These are phyloP conservation scores for Gadus macrocephalus DNA, from an alignment of 2,113 vertebrate species.

Conservation along the genomic window DNA sequence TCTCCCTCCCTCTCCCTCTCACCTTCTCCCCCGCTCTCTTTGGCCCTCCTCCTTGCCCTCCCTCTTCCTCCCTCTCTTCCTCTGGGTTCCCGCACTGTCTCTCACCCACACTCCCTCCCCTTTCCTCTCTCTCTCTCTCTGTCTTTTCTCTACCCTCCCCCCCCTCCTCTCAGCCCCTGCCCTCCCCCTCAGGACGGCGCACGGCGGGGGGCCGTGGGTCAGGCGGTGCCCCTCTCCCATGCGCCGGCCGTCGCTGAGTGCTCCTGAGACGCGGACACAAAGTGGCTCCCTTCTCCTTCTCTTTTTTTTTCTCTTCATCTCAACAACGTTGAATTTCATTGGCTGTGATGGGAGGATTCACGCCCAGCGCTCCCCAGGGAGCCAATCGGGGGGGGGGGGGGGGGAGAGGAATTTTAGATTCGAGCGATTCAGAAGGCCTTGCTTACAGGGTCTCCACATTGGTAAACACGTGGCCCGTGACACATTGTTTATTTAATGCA, in stretches of 20 bases:
- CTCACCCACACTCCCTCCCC: too few relatives aligned
- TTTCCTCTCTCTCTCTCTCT: too few relatives aligned
- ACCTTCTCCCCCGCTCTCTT: too few relatives aligned
- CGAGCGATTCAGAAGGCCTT: slow-evolving; percentile 13
- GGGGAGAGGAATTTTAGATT: slow-evolving; percentile 26
- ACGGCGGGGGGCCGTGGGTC: slow-evolving; percentile 44
- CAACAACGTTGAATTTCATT: slow-evolving; percentile 44
- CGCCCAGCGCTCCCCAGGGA: slow-evolving; percentile 31
- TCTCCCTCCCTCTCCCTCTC: too few relatives aligned
- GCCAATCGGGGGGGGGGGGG: slow-evolving; percentile 23
- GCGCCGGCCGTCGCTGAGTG: slow-evolving; percentile 65
- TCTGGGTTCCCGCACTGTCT: too few relatives aligned
- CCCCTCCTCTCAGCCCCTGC: too few relatives aligned
- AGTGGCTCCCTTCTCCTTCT: slow-evolving; percentile 50
- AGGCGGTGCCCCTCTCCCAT: slow-evolving; percentile 56
- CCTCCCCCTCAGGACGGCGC: slow-evolving; percentile 57
- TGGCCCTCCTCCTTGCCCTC: background rate
- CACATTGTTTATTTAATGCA: background rate
- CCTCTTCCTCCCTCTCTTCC: too few relatives aligned
- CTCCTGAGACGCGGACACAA: slow-evolving; percentile 58
- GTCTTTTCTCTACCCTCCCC: background rate
- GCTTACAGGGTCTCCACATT: slow-evolving; percentile 20
- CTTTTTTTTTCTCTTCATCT: slow-evolving; percentile 20
- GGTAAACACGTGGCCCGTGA: slow-evolving; percentile 14
- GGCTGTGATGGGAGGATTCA: slow-evolving; percentile 43